Base-by-base conservation (phyloP, 2,888 invertebrate species). In the Mesorhabditis belari region DNA sequence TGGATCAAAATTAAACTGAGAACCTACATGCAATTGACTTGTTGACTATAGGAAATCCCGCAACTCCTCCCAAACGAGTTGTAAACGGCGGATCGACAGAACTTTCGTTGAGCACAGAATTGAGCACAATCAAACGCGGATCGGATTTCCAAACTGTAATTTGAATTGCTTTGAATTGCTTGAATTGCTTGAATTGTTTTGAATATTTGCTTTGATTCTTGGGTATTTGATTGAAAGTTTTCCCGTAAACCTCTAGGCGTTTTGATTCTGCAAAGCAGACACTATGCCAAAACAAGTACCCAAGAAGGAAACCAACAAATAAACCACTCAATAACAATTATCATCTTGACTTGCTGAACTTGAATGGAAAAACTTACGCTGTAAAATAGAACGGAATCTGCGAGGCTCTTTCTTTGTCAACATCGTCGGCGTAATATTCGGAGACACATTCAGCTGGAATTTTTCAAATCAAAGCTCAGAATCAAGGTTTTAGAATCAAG, bases 61-160 rank as follows among this genome's bases (percentile, higher is more conserved):
- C 79, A 79, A 5, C 73, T 73, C 55, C 65, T 71, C 3, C 72
- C 65, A 24, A 67, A 62, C 21, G 64, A 63, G 59, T 78, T 76
- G 63, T 70, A 80, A 26, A 78, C 71, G 19, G 80, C 80, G 23
- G 76, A 70, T 21, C 74, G 65, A 58, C 80, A 80, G 62, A 80
- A 77, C 50, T 79, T 72, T 12, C 75, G 69, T 25, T 74, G 70
- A 5, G 67, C 71, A 63, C 80, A 80, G 59, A 76, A 73, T 2
- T 55, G 64, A 17, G 79, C 79, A 63, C 80, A 80, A 49, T 71
- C 76, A 19, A 35, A 35, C 44, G 44, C 12, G 44, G 44, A 35
- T 35, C 44, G 44, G 12, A 35, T 35, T 35, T 35, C 44, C 1
- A 35, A n/a, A 17, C 44, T 35, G n/a, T 17, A 35, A 35, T 17